Conservation (phyloP, 2,113 vertebrate species). For the Sitta europaea region DNA sequence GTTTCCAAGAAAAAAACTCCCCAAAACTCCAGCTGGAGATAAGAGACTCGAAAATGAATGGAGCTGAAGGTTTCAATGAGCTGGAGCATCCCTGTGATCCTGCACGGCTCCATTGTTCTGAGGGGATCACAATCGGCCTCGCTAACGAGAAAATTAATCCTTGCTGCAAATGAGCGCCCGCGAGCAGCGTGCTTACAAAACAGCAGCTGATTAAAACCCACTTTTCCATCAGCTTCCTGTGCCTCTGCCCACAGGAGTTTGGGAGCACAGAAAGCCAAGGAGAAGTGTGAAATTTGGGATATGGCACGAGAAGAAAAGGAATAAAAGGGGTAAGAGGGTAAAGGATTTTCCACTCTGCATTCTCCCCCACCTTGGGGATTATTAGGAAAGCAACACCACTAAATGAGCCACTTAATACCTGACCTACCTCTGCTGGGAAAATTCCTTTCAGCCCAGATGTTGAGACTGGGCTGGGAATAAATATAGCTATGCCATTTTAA, state of each 20-base stretch:
- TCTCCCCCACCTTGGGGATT: not conserved
- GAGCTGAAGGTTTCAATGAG: not conserved
- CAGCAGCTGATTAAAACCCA: not conserved
- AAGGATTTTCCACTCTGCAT: not conserved
- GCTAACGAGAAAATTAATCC: slow-evolving; percentile 11
- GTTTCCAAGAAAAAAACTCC: not conserved
- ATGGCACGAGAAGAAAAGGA: not conserved
- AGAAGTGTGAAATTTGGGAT: not conserved
- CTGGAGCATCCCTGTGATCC: not conserved
- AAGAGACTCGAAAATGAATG: not conserved
- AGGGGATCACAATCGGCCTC: not conserved
- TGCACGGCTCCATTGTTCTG: not conserved
- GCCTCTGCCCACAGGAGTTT: not conserved
- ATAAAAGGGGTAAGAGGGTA: not conserved
- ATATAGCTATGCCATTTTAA: not conserved
- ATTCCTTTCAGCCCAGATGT: not conserved
- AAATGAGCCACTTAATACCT: not conserved
- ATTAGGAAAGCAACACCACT: not conserved
- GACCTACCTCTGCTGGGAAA: not conserved
- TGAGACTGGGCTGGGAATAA: not conserved
- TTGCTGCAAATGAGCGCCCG: not conserved
- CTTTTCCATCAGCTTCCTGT: not conserved
- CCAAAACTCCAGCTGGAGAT: not conserved
- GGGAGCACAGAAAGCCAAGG: not conserved
- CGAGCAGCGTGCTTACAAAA: not conserved